These are phyloP conservation scores for Apaloderma vittatum DNA, from an alignment of 2,113 vertebrate species.

Conservation along the genomic window DNA sequence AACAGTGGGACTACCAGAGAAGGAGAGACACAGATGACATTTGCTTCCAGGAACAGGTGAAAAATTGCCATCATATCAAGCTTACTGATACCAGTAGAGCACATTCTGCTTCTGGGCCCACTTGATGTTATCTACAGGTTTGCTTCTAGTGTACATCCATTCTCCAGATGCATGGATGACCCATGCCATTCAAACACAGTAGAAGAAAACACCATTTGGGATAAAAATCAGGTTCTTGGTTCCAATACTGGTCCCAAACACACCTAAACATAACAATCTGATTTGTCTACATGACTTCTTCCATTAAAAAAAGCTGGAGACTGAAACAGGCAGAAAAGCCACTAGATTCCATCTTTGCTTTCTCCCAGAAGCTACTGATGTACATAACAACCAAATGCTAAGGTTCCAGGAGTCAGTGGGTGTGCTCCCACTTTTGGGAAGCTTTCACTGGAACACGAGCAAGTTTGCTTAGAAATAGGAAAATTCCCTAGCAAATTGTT, in stretches of 20 bases:
- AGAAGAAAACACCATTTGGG: background rate
- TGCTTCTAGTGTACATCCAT: background rate
- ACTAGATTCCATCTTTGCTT: background rate
- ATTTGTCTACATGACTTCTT: background rate
- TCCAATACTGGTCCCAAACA: background rate
- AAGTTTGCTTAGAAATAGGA: background rate
- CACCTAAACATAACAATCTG: background rate
- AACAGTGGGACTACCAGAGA: background rate
- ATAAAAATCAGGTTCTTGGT: background rate
- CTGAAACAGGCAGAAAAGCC: background rate
- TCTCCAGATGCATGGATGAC: background rate
- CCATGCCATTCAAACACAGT: background rate
- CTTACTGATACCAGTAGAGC: background rate
- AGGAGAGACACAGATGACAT: background rate
- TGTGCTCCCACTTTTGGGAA: background rate
- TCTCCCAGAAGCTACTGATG: background rate
- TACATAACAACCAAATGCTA: background rate
- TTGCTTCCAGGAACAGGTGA: background rate
- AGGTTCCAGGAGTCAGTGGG: background rate
- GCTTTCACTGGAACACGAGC: background rate
- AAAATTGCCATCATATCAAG: background rate
- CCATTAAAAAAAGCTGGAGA: background rate
- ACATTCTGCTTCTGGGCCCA: background rate
- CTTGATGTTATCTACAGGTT: background rate
- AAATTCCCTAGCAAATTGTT: background rate